Evolutionary conservation across 2,888 invertebrate species (phyloP).

Genomic region (Latrodectus elegans): DNA sequence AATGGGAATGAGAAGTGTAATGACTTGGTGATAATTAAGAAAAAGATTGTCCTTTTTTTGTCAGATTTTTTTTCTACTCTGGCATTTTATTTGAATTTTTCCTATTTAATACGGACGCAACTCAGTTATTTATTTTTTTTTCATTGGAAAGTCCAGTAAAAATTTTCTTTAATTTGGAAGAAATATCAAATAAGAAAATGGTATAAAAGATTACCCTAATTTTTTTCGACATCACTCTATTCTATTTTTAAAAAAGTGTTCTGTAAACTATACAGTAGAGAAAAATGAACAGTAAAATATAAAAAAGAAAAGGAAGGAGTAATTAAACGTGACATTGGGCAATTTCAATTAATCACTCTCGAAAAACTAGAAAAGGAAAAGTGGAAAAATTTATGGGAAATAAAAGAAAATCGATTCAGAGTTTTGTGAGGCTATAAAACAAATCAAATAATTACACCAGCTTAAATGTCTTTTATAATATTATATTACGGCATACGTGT

Average conservation of each 20-base stretch:
- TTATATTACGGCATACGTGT: neutral
- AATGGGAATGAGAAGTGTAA: slow-evolving; percentile 43
- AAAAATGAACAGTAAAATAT: neutral
- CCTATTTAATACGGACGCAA: too few species aligned
- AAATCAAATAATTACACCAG: neutral
- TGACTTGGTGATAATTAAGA: slow-evolving; percentile 45
- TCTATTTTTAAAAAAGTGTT: too few species aligned
- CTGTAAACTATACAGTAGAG: too few species aligned
- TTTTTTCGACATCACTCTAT: too few species aligned
- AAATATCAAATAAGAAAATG: too few species aligned
- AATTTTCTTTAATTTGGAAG: too few species aligned
- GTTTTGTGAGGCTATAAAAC: neutral
- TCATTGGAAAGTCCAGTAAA: too few species aligned
- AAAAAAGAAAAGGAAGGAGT: slow-evolving; percentile 22
- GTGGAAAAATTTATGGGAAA: neutral
- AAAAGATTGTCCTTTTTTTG: slow-evolving; percentile 13
- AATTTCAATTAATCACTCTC: slow-evolving; percentile 51
- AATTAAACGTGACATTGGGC: slow-evolving; percentile 46
- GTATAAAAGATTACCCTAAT: too few species aligned
- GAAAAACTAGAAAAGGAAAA: neutral
- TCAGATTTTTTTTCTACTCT: slow-evolving; percentile 2
- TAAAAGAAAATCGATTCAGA: neutral
- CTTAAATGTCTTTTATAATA: too few species aligned
- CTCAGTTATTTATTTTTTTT: too few species aligned
- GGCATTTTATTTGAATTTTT: neutral